Base-by-base conservation (phyloP, 2,888 invertebrate genomes). In the Conistra vaccinii region DNA sequence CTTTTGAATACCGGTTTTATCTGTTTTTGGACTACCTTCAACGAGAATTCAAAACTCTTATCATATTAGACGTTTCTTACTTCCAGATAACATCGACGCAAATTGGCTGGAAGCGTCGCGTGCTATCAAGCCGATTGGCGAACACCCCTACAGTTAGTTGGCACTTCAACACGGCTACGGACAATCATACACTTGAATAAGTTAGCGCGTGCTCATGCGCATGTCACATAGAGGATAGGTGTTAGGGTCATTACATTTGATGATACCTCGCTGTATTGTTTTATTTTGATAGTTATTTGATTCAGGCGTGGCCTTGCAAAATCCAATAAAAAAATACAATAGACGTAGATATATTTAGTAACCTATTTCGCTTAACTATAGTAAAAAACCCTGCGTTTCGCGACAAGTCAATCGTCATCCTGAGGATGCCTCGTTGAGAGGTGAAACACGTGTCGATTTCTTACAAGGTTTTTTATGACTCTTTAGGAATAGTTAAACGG, bases 101-200 rank as follows among this genome's bases (percentile, higher is more conserved):
- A 70, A 71, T 45, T 62, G 53, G 14, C 57, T 67, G 42, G 69
- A 69, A 69, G 61, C 57, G 68, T 58, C 78, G 60, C 68, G 78
- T 78, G 55, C 73, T 78, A 70, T 60, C 39, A 69, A 77, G 48
- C 23, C 23, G 42, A 71, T 71, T 68, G 51, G 6, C 60, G 17
- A 63, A 57, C 55, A 58, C 70, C 69, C 62, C 61, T 45, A 61
- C 69, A 60, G 48, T 65, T 55, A 80, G 65, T 42, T 65, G 63
- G 3, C 74, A 75, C 78, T 76, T 81, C 67, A 83, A 62, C 60
- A 32, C 67, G 63, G 65, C 60, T 73, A 66, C n/a, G 39, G 55
- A 53, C 84, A 80, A 88, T 88, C 87, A 88, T 83, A 67, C 85
- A 88, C 81, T 87, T 88, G 83, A 76, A 69, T 61, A 53, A 39